phyloP scores from a whole-genome alignment of 1,140 invertebrate genomes.

The Parasteatoda tepidariorum region DNA sequence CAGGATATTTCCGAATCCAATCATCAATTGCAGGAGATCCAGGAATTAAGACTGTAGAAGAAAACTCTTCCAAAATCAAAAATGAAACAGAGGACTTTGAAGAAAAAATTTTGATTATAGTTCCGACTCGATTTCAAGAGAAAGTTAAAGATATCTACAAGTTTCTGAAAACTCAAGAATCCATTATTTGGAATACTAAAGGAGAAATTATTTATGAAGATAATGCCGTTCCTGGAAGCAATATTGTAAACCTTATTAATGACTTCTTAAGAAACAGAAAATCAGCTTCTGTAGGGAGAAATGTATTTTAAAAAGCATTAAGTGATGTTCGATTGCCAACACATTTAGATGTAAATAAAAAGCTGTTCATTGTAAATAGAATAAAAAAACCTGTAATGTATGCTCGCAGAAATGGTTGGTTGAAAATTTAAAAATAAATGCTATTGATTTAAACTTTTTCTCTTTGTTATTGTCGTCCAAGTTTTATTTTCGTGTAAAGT shows the following conservation, averaged over 20 bases:
- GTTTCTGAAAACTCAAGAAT: not conserved
- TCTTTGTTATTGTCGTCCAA: too few species aligned
- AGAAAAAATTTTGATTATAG: not conserved
- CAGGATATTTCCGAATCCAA: not conserved
- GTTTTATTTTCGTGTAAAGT: too few species aligned
- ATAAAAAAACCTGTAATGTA: not conserved
- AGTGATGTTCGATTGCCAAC: not conserved
- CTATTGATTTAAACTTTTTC: too few species aligned
- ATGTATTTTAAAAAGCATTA: not conserved
- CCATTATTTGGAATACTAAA: not conserved
- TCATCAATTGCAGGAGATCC: not conserved
- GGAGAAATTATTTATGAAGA: constrained; percentile 9
- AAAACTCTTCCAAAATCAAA: not conserved
- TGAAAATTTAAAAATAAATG: too few species aligned
- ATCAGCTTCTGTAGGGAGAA: not conserved
- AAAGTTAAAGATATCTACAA: not conserved
- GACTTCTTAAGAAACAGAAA: not conserved
- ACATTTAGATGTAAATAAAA: not conserved
- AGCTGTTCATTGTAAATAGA: not conserved
- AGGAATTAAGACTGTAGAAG: not conserved
- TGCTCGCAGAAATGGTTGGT: too few species aligned
- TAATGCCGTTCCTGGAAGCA: not conserved
- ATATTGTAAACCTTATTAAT: not conserved
- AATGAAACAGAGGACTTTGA: not conserved
- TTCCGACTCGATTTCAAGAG: not conserved